These are phyloP conservation scores for Cairina moschata DNA, from an alignment of 2,113 vertebrate genomes.

Conservation along the genomic window DNA sequence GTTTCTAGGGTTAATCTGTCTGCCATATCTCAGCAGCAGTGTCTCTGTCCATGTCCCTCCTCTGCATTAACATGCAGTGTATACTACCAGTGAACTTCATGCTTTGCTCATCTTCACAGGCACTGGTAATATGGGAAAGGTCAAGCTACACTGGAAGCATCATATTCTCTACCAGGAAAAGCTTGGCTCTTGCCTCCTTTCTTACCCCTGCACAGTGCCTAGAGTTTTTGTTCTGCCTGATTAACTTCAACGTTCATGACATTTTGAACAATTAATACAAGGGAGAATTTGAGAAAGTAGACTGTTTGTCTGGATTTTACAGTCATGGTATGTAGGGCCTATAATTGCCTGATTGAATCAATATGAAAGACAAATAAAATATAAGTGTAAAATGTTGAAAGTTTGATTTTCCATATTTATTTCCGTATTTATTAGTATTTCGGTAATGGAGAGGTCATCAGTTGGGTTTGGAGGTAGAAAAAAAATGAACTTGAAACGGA, in stretches of 20 bases:
- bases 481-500: slow-evolving; percentile 23
- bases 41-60: neutral
- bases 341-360: neutral
- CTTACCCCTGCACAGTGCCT: neutral
- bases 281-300: neutral
- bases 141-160: neutral
- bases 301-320: neutral
- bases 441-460: neutral
- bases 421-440: neutral
- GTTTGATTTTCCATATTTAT: neutral
- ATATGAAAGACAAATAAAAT: neutral
- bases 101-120: neutral
- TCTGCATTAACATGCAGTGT: neutral
- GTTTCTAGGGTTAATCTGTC: slow-evolving; percentile 45
- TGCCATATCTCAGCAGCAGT: neutral
- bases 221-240: neutral
- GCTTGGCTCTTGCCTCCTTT: neutral
- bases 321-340: neutral
- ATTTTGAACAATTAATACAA: neutral
- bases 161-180: neutral
- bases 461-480: neutral
- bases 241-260: neutral
- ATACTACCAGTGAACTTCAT: neutral
- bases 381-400: neutral
- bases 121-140: neutral